These are phyloP conservation scores for Barbus barbus DNA, from an alignment of 2,113 vertebrate species.

Conservation along the genomic window DNA sequence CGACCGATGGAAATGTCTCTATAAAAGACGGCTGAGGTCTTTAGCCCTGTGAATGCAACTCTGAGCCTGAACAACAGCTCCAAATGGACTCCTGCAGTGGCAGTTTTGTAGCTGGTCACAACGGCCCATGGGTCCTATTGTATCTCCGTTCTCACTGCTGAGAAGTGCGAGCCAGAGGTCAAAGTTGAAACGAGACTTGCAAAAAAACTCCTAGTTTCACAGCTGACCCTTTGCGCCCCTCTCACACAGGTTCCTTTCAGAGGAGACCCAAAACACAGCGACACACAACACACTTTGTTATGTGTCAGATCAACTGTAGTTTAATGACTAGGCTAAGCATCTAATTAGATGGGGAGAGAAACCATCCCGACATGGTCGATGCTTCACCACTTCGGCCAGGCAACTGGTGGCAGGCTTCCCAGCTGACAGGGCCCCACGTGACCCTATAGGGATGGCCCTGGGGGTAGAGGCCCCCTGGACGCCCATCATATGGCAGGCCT, in stretches of 20 bases:
- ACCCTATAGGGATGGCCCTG: slow-evolving; percentile 16
- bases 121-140: slow-evolving; percentile 65
- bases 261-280: slow-evolving; percentile 26
- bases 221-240: slow-evolving; percentile 62
- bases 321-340: slow-evolving; percentile 57
- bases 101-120: slow-evolving; percentile 58
- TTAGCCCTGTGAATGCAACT: slow-evolving; percentile 53
- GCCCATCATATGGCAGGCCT: slow-evolving; percentile 62
- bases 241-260: slow-evolving; percentile 43
- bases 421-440: slow-evolving; percentile 60
- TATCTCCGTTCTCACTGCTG: slow-evolving; percentile 56
- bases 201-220: slow-evolving; percentile 64
- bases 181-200: slow-evolving; percentile 57
- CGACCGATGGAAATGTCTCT: not conserved
- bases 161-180: slow-evolving; percentile 55
- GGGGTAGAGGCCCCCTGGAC: slow-evolving; percentile 32
- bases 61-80: slow-evolving; percentile 62
- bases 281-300: slow-evolving; percentile 40
- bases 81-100: slow-evolving; percentile 63
- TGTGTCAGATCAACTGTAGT: slow-evolving; percentile 41
- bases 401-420: slow-evolving; percentile 52
- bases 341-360: slow-evolving; percentile 54
- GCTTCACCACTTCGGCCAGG: slow-evolving; percentile 18
- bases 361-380: not conserved
- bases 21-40: not conserved